Evolutionary conservation across 2,113 vertebrate genomes (phyloP), one percentile per base, ranked within the genome.

Genomic region (Tretioscincus oriximinensis): DNA sequence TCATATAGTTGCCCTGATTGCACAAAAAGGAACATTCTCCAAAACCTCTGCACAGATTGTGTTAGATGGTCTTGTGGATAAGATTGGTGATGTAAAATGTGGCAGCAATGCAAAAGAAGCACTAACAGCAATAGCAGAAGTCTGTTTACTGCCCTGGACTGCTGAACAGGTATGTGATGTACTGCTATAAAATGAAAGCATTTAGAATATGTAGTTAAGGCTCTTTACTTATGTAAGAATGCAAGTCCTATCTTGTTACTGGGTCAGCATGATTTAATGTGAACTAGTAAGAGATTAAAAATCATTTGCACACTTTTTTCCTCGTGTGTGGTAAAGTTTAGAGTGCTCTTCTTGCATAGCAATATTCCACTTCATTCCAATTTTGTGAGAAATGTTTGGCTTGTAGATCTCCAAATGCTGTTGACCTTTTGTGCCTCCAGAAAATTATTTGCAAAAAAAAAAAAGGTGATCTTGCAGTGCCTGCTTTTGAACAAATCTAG

Each of bases 1-100:
- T 76, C 97, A 96, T 80, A 94, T 99, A 70, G 98, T 99, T 88
- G 96, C 97, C 45, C 79, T 99, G 12, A 88, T 99, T 54, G 98
- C 98, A 76, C 95, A 97, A 93, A 98, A 97, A 63, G 98, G 98
- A 72, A 95, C 93, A 77, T 99, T 99, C 91, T 99, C 98, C 20
- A 99, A 97, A 95, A 99, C 96, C 1, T 99, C 97, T 2, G 98
- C 98, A 22, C 92, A 94, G 1, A 92, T 98, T 73, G 98, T 98
- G 47, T 83, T 99, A 88, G 98, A 99, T 80, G 98, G 97, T 2
- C 94, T 99, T 82, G 98, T 99, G 78, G 98, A 99, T 83, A 99
- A 99, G 85, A 95, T 98, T 9, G 98, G 98, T 65, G 98, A 99
- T 85, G 90, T 99, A 81, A 99, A 99, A 90, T 99, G 98, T 91